Percentiles rank a stretch among this genome's conserved stretches.
These are phyloP conservation scores for Chloropsis cyanopogon DNA, from an alignment of 2,113 vertebrate species.

Conservation along the genomic window DNA sequence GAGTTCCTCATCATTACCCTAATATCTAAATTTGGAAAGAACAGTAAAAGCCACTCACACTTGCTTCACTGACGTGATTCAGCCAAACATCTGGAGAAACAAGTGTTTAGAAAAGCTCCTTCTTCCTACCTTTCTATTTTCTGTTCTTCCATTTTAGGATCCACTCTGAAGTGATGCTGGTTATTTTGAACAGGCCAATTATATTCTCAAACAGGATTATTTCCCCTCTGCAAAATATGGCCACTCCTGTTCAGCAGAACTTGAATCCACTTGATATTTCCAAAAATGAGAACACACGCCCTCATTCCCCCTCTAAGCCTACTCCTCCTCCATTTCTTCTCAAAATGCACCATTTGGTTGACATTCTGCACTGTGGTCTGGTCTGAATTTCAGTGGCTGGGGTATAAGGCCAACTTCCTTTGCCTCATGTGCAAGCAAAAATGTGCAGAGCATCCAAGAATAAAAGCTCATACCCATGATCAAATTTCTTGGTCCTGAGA, in stretches of 20 bases:
- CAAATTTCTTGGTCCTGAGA: background rate
- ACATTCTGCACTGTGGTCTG: background rate
- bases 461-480: accelerated
- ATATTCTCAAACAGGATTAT: background rate
- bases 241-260: background rate
- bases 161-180: background rate
- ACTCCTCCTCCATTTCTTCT: background rate
- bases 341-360: background rate
- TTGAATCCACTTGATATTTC: background rate
- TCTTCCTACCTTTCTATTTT: background rate
- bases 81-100: background rate
- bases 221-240: background rate
- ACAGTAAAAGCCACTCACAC: background rate
- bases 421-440: background rate
- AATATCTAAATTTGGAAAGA: background rate
- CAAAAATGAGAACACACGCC: background rate
- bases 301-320: background rate
- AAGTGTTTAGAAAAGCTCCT: background rate
- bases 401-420: background rate
- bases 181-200: background rate
- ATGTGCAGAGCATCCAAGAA: background rate
- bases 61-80: background rate
- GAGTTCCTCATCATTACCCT: background rate
- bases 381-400: background rate
- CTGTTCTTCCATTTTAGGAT: background rate